Conservation (phyloP, 2,888 invertebrate genomes). For the Watsonalla cultraria region DNA sequence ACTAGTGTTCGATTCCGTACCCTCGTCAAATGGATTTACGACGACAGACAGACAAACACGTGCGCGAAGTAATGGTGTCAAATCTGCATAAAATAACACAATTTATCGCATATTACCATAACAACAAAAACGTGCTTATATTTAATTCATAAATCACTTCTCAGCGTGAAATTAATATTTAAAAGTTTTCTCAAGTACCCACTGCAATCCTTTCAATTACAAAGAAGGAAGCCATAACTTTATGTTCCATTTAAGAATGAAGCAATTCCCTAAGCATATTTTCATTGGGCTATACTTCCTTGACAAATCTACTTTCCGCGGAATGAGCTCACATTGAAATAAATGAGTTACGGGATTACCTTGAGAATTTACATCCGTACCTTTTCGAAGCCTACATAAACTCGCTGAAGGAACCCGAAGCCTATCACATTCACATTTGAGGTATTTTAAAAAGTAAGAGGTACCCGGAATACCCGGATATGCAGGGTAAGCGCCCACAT, state of each 20-base stretch:
- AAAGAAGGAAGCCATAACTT: too few relatives aligned
- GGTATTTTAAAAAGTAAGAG: conserved; percentile 1
- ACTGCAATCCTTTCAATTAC: too few relatives aligned
- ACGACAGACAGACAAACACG: conserved; percentile 48
- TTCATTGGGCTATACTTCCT: background rate
- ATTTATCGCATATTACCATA: conserved; percentile 13
- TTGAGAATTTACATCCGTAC: background rate
- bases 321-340: background rate
- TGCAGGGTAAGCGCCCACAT: conserved; percentile 9
- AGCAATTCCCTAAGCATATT: background rate
- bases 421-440: conserved; percentile 1
- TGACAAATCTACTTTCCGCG: background rate
- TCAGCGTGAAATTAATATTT: background rate
- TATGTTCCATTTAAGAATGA: background rate
- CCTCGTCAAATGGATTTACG: conserved; percentile 50
- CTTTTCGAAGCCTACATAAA: background rate
- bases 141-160: background rate
- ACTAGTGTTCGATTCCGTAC: conserved; percentile 34
- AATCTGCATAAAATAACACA: conserved; percentile 41
- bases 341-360: background rate
- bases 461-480: background rate
- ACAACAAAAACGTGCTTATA: background rate
- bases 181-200: too few relatives aligned
- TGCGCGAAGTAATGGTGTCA: conserved; percentile 32
- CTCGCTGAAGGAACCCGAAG: background rate